phyloP scores from a whole-genome alignment of 2,888 invertebrate genomes.

The Lasioglossum malachurum region DNA sequence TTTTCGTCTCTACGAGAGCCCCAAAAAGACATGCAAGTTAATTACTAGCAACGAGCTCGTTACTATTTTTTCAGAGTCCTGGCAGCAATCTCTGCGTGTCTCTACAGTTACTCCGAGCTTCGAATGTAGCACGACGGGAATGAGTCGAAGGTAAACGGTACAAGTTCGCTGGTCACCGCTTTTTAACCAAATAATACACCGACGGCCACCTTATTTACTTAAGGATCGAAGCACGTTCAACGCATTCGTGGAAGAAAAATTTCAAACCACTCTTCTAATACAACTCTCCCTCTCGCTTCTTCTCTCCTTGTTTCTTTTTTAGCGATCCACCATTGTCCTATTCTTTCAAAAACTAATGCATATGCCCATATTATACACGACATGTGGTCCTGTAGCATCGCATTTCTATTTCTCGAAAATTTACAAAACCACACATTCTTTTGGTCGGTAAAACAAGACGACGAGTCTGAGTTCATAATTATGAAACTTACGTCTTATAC shows the following conservation, averaged over 20 bases:
- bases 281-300: not conserved
- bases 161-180: slow-evolving; percentile 47
- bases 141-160: slow-evolving; percentile 62
- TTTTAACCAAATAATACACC: slow-evolving; percentile 72
- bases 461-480: no score
- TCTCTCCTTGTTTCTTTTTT: not conserved
- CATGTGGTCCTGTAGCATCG: no score
- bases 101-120: not conserved
- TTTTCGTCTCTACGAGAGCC: not conserved
- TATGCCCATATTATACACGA: not conserved
- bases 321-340: not conserved
- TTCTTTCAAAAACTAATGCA: not conserved
- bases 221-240: slow-evolving; percentile 75
- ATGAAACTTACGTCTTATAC: no score
- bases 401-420: not conserved
- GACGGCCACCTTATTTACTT: slow-evolving; percentile 73
- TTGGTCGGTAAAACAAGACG: not conserved
- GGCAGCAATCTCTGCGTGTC: slow-evolving; percentile 8
- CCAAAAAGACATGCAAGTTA: not conserved
- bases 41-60: not conserved
- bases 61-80: not conserved
- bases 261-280: slow-evolving; percentile 48
- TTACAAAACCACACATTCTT: not conserved
- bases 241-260: slow-evolving; percentile 53
- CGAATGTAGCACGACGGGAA: slow-evolving; percentile 40